Percentiles rank a stretch among this genome's conserved stretches.
These are phyloP conservation scores for Tetramorium parvispinum DNA, from an alignment of 1,140 invertebrate genomes.

Conservation along the genomic window DNA sequence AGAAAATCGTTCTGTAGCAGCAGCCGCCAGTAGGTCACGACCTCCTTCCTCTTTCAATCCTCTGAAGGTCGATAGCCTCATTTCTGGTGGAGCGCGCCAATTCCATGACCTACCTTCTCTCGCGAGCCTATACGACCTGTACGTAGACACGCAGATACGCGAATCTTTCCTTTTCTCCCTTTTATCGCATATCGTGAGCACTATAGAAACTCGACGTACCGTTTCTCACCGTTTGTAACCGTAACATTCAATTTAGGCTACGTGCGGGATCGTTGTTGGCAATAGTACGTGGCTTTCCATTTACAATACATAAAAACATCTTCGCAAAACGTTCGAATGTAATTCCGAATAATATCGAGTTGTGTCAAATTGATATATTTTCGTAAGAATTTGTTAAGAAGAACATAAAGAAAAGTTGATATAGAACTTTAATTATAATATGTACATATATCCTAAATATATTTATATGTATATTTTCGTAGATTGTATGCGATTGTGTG, in stretches of 20 bases:
- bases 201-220: neutral
- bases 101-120: constrained; percentile 72
- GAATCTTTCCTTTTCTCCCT: neutral
- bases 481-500: neutral
- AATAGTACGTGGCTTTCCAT: neutral
- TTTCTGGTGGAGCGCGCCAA: constrained; percentile 75
- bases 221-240: neutral
- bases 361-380: neutral
- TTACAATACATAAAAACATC: neutral
- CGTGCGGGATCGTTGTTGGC: neutral
- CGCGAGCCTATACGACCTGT: constrained; percentile 45
- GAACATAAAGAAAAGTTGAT: too few species aligned
- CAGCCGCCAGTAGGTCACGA: constrained; percentile 75
- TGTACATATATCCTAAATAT: too few species aligned
- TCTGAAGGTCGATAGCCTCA: constrained; percentile 76
- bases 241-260: neutral
- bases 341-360: neutral
- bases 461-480: too few species aligned
- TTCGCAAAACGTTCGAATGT: neutral
- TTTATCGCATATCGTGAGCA: neutral
- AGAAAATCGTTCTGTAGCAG: constrained; percentile 75
- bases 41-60: constrained; percentile 77
- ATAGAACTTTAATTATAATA: too few species aligned
- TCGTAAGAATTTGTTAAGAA: neutral
- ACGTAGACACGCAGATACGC: neutral